Evolutionary conservation across 2,797 vertebrate species (phyloP).

Genomic region (Rousettus madagascariensis): DNA sequence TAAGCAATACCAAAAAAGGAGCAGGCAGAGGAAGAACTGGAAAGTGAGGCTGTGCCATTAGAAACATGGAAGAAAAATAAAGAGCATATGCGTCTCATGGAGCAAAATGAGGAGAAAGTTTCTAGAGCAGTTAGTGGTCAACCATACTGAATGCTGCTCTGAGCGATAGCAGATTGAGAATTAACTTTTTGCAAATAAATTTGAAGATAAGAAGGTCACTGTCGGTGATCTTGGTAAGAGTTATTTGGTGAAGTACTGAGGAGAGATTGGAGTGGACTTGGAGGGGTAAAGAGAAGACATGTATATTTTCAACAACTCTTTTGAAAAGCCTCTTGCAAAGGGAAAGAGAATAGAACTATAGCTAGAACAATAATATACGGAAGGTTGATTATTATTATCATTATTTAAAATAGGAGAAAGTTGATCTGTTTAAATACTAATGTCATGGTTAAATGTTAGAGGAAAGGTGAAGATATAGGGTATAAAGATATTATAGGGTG

Average conservation of each 20-base stretch:
- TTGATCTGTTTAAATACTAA: neutral
- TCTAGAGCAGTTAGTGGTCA: neutral
- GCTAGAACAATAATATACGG: neutral
- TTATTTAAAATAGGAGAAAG: neutral
- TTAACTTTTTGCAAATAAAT: neutral
- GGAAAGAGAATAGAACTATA: neutral
- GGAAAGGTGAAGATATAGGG: neutral
- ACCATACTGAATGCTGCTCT: neutral
- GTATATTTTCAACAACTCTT: neutral
- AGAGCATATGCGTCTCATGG: no score
- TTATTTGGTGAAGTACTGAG: neutral
- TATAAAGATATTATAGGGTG: neutral
- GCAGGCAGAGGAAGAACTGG: neutral
- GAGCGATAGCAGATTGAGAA: neutral
- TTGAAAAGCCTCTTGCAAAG: neutral
- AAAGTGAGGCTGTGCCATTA: neutral
- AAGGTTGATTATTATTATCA: neutral
- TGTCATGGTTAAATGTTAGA: neutral
- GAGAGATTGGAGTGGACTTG: neutral
- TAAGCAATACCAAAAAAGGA: neutral
- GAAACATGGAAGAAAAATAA: neutral
- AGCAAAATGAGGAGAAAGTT: neutral
- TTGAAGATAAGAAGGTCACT: neutral
- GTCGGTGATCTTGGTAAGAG: neutral
- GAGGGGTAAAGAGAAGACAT: neutral